These are phyloP conservation scores for Thera obeliscata DNA, from an alignment of 2,888 invertebrate genomes.

Conservation along the genomic window DNA sequence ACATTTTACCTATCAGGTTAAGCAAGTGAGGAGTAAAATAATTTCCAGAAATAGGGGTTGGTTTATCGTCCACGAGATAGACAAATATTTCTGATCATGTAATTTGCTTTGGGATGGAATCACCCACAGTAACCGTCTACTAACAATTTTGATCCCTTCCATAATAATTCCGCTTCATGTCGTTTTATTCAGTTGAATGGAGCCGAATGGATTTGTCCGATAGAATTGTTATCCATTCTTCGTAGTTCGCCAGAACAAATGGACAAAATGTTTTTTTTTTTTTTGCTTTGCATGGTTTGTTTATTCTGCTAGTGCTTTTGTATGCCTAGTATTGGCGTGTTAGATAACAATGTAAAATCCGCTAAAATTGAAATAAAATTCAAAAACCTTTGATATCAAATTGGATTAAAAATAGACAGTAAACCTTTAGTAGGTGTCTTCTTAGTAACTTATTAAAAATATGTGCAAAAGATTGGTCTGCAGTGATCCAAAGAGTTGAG, in stretches of 20 bases:
- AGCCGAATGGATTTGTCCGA: conserved; percentile 76
- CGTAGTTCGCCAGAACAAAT: conserved; percentile 31
- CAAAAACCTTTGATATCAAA: too few species aligned
- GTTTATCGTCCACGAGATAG: conserved; percentile 17
- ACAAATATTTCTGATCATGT: conserved; percentile 25
- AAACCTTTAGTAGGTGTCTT: too few species aligned
- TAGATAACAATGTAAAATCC: not conserved
- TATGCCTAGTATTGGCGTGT: conserved; percentile 14
- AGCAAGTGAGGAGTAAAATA: not conserved
- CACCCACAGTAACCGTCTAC: conserved; percentile 52
- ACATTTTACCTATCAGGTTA: not conserved
- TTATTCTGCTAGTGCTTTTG: conserved; percentile 16
- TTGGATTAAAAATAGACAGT: too few species aligned
- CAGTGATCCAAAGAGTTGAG: too few species aligned
- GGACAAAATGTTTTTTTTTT: conserved; percentile 20
- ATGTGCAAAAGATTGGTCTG: too few species aligned
- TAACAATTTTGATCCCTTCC: conserved; percentile 56
- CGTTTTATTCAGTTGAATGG: conserved; percentile 76
- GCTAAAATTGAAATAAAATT: conserved; percentile 5
- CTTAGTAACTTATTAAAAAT: too few species aligned
- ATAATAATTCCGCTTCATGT: conserved; percentile 76
- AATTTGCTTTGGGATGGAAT: conserved; percentile 42
- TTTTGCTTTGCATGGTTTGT: conserved; percentile 23
- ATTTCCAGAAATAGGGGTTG: conserved; percentile 6
- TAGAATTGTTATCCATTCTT: conserved; percentile 68